phyloP scores from a whole-genome alignment of 2,888 invertebrate genomes.

The Rosalia funebris region DNA sequence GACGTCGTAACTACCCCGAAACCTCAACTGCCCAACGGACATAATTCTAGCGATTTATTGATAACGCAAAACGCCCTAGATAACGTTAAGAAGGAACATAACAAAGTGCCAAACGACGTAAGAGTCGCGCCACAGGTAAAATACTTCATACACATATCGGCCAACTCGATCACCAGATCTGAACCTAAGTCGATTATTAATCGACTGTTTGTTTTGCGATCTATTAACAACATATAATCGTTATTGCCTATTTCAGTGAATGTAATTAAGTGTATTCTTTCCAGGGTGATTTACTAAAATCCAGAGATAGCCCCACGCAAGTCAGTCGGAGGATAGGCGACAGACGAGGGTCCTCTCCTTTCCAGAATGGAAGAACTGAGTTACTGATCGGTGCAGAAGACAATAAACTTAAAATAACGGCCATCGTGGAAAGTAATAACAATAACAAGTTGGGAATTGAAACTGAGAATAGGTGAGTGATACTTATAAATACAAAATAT shows the following conservation, averaged over 20 bases:
- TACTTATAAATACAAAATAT: too few species aligned
- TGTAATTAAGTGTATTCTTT: too few species aligned
- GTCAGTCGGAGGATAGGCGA: conserved; percentile 65
- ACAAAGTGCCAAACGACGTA: conserved; percentile 56
- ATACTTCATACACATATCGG: too few species aligned
- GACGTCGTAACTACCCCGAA: conserved; percentile 54
- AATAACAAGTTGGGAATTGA: conserved; percentile 67
- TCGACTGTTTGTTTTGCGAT: too few species aligned
- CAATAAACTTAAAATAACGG: conserved; percentile 71
- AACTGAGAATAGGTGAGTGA: conserved; percentile 69
- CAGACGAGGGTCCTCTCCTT: conserved; percentile 68
- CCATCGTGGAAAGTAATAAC: conserved; percentile 69
- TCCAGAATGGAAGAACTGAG: conserved; percentile 79
- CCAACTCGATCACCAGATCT: background rate
- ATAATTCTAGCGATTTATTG: conserved; percentile 47
- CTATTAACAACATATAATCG: too few species aligned
- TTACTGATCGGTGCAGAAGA: conserved; percentile 76
- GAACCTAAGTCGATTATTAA: too few species aligned
- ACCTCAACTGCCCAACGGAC: conserved; percentile 44
- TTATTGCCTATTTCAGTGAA: background rate
- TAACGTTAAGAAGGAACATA: conserved; percentile 24
- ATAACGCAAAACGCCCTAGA: conserved; percentile 52
- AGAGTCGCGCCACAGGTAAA: conserved; percentile 39
- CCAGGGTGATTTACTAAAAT: conserved; percentile 37
- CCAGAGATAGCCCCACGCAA: conserved; percentile 49